A percentile compares a stretch with the other conserved stretches of the same genome.
Conservation (phyloP, 2,797 vertebrate species). For the Arrhamphus sclerolepis region DNA sequence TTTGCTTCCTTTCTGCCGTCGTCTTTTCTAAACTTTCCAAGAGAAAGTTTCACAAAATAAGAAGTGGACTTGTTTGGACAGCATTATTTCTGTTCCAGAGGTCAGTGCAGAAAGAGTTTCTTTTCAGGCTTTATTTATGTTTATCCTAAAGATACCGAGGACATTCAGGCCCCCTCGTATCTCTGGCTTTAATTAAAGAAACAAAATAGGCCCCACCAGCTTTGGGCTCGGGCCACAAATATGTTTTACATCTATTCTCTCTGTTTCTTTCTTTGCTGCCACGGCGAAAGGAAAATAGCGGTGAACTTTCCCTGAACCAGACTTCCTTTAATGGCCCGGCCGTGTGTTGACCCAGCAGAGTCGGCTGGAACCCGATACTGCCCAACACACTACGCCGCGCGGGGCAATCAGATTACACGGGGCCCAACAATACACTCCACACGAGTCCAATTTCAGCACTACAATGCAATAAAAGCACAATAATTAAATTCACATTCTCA, state of each 20-base stretch:
- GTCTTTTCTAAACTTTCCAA: conserved; percentile 30
- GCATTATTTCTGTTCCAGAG: conserved; percentile 55
- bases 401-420: conserved; percentile 94
- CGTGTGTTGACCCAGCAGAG: conserved; percentile 93
- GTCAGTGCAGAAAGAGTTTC: conserved; percentile 62
- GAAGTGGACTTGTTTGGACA: conserved; percentile 52
- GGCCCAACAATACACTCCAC: conserved; percentile 89
- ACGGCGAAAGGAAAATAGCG: conserved; percentile 95
- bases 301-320: conserved; percentile 99
- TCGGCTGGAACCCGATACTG: conserved; percentile 93
- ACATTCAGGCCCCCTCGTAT: conserved; percentile 80
- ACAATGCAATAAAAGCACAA: conserved; percentile 89
- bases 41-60: conserved; percentile 22
- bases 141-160: conserved; percentile 66
- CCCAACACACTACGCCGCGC: conserved; percentile 91
- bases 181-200: conserved; percentile 88
- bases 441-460: conserved; percentile 89
- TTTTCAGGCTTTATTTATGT: conserved; percentile 73
- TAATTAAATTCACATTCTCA: conserved; percentile 88
- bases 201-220: conserved; percentile 80
- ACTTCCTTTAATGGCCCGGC: conserved; percentile 93
- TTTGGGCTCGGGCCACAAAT: conserved; percentile 83
- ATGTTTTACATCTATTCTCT: conserved; percentile 86
- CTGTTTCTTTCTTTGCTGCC: conserved; percentile 87
- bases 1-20: conserved; percentile 36